phyloP scores from a whole-genome alignment of 1,140 invertebrate genomes.

The Drosophila murphyi region DNA sequence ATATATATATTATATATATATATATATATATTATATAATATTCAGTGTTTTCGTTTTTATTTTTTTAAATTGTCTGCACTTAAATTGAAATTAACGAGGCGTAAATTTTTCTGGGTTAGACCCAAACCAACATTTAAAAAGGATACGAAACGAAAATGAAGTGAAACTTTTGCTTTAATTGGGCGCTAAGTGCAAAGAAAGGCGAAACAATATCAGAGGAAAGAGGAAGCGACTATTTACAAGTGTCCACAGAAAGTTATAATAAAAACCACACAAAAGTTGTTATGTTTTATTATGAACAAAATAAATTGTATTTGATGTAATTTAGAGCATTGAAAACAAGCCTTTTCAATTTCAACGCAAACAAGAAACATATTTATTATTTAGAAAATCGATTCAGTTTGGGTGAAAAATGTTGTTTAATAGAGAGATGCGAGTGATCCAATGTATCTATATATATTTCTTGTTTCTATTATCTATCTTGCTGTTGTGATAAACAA shows the following conservation, averaged over 20 bases:
- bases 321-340: too few species aligned
- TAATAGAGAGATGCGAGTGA: too few species aligned
- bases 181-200: constrained; percentile 70
- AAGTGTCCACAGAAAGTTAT: neutral
- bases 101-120: constrained; percentile 67
- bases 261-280: too few species aligned
- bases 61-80: constrained; percentile 78
- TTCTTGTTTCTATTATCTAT: too few species aligned
- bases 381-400: too few species aligned
- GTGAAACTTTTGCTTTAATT: constrained; percentile 72
- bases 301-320: too few species aligned
- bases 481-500: too few species aligned
- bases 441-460: too few species aligned
- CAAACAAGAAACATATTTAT: too few species aligned
- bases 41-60: constrained; percentile 13
- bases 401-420: too few species aligned
- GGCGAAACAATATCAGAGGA: constrained; percentile 11
- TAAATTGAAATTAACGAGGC: constrained; percentile 83
- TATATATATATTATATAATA: constrained; percentile 10
- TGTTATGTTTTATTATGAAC: too few species aligned
- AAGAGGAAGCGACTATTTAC: constrained; percentile 21
- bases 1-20: constrained; percentile 15
- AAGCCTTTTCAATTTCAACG: too few species aligned
- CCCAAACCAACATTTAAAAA: constrained; percentile 33
- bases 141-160: constrained; percentile 46